Conservation (phyloP, 2,888 invertebrate genomes). For the Troides oblongomaculatus region DNA sequence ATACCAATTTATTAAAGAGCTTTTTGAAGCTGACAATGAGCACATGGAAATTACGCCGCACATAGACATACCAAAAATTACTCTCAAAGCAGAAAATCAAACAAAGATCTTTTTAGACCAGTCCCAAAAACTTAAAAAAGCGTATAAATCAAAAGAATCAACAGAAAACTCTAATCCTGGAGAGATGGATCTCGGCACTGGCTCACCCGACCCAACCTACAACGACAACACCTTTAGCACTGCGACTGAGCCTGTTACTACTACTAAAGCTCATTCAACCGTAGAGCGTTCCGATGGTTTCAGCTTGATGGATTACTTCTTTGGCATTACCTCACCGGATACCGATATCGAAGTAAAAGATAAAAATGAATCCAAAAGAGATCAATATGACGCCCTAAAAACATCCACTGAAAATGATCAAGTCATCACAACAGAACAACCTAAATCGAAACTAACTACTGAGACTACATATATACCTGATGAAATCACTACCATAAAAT, state of each 20-base stretch:
- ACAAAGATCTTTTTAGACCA: conserved; percentile 33
- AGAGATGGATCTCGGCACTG: conserved; percentile 69
- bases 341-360: conserved; percentile 37
- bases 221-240: conserved; percentile 53
- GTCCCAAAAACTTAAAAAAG: conserved; percentile 32
- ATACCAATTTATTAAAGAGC: conserved; percentile 56
- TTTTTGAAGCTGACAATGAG: conserved; percentile 48
- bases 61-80: conserved; percentile 58
- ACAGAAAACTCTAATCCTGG: conserved; percentile 45
- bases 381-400: conserved; percentile 35
- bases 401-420: conserved; percentile 31
- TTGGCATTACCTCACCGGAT: conserved; percentile 60
- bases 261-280: conserved; percentile 44
- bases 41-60: conserved; percentile 46
- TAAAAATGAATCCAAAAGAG: conserved; percentile 32
- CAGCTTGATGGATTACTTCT: conserved; percentile 69
- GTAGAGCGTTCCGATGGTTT: conserved; percentile 57
- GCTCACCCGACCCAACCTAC: conserved; percentile 60
- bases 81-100: conserved; percentile 30
- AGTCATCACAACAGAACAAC: conserved; percentile 48
- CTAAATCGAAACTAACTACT: conserved; percentile 55
- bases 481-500: conserved; percentile 59
- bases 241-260: conserved; percentile 49
- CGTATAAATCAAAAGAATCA: conserved; percentile 35
- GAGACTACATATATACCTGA: conserved; percentile 67